Conservation (phyloP, 2,113 vertebrate genomes). For the Colossoma macropomum region DNA sequence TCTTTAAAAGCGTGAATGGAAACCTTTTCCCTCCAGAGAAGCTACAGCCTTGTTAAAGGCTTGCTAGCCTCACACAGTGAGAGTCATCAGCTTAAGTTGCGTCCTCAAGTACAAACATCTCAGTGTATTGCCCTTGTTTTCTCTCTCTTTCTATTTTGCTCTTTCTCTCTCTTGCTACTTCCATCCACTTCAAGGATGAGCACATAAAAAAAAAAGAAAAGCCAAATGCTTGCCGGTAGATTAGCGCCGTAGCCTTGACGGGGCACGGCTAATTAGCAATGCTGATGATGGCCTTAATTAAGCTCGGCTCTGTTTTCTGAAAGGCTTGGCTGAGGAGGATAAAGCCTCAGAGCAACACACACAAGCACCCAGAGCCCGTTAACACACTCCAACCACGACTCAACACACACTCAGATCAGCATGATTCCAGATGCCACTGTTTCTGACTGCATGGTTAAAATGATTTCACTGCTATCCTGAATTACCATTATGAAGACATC, state of each 20-base stretch:
- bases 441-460: neutral
- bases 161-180: constrained; percentile 18
- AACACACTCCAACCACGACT: neutral
- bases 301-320: constrained; percentile 58
- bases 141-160: neutral
- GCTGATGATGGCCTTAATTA: constrained; percentile 71
- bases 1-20: constrained; percentile 9
- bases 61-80: neutral
- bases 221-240: constrained; percentile 49
- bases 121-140: neutral
- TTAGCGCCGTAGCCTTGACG: constrained; percentile 59
- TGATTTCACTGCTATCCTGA: neutral
- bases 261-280: constrained; percentile 68
- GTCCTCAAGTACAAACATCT: constrained; percentile 16
- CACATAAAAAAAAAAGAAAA: neutral
- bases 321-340: constrained; percentile 30
- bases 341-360: constrained; percentile 12
- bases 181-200: constrained; percentile 53
- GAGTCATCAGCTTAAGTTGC: constrained; percentile 14
- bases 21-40: neutral
- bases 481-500: neutral
- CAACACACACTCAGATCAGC: neutral
- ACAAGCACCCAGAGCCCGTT: constrained; percentile 38
- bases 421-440: neutral
- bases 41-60: constrained; percentile 11